Percentiles rank a stretch among this genome's conserved stretches.
These are phyloP conservation scores for Oscheius onirici DNA, from an alignment of 2,888 invertebrate genomes.

Conservation along the genomic window DNA sequence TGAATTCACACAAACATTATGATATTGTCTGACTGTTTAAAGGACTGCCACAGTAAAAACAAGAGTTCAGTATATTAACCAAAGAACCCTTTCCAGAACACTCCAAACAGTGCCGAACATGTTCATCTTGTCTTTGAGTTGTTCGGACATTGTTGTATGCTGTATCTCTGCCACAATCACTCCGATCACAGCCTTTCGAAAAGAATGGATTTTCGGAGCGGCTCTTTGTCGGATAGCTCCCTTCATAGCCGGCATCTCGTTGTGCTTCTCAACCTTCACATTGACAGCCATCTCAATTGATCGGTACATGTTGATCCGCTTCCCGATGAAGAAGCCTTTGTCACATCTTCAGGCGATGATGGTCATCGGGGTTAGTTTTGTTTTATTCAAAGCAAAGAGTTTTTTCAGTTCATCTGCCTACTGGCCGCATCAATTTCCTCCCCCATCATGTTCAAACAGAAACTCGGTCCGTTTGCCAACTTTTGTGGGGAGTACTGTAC, in stretches of 20 bases:
- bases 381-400: background rate
- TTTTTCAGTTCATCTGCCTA: slow-evolving; percentile 56
- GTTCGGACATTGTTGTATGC: slow-evolving; percentile 69
- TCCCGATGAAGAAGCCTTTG: slow-evolving; percentile 69
- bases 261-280: slow-evolving; percentile 67
- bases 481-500: slow-evolving; percentile 67
- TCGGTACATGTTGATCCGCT: slow-evolving; percentile 65
- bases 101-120: slow-evolving; percentile 71
- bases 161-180: slow-evolving; percentile 69
- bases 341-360: slow-evolving; percentile 61
- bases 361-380: slow-evolving; percentile 53
- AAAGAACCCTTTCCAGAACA: slow-evolving; percentile 46
- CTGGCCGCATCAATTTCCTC: slow-evolving; percentile 58
- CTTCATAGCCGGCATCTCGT: slow-evolving; percentile 63
- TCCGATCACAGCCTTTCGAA: slow-evolving; percentile 68
- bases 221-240: slow-evolving; percentile 65
- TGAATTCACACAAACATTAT: too few species aligned
- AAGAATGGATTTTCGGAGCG: slow-evolving; percentile 69
- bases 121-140: slow-evolving; percentile 67
- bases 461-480: slow-evolving; percentile 56
- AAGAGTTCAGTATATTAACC: too few species aligned
- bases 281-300: slow-evolving; percentile 68
- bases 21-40: too few species aligned
- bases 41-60: too few species aligned
- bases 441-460: slow-evolving; percentile 66